These are phyloP conservation scores for Desmophyllum pertusum DNA, from an alignment of 92 coral and sea anemone genomes.

Conservation along the genomic window DNA sequence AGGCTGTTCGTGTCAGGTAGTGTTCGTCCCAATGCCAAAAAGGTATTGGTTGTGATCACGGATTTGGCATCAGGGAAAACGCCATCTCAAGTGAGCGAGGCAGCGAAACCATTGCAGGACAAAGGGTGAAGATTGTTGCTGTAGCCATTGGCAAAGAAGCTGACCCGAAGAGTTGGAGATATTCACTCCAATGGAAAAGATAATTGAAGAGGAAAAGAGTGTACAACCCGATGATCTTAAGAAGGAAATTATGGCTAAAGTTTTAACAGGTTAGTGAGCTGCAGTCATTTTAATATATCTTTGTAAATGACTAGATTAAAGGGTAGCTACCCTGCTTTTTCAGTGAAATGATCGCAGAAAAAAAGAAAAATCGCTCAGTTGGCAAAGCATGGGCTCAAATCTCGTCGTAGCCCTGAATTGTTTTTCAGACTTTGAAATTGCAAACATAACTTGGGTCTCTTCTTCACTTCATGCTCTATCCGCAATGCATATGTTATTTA, in stretches of 20 bases:
- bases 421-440: not conserved
- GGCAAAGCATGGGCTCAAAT: too few relatives aligned
- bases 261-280: conserved; percentile 29
- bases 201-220: conserved; percentile 53
- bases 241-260: conserved; percentile 61
- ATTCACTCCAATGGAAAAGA: conserved; percentile 59
- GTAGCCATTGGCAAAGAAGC: conserved; percentile 87
- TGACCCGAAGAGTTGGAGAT: conserved; percentile 71
- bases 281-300: too few relatives aligned
- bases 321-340: too few relatives aligned
- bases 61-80: conserved; percentile 57
- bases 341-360: too few relatives aligned
- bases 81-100: conserved; percentile 57
- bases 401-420: not conserved
- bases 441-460: not conserved
- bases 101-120: conserved; percentile 61
- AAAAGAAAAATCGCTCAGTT: too few relatives aligned
- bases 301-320: too few relatives aligned
- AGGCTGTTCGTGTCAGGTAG: conserved; percentile 52
- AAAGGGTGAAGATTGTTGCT: conserved; percentile 70
- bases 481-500: not conserved
- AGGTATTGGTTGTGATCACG: conserved; percentile 71
- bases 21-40: conserved; percentile 61
- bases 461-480: not conserved
- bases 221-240: conserved; percentile 72